Base-by-base conservation (phyloP, 2,113 vertebrate genomes). In the Marcusenius ussheri region DNA sequence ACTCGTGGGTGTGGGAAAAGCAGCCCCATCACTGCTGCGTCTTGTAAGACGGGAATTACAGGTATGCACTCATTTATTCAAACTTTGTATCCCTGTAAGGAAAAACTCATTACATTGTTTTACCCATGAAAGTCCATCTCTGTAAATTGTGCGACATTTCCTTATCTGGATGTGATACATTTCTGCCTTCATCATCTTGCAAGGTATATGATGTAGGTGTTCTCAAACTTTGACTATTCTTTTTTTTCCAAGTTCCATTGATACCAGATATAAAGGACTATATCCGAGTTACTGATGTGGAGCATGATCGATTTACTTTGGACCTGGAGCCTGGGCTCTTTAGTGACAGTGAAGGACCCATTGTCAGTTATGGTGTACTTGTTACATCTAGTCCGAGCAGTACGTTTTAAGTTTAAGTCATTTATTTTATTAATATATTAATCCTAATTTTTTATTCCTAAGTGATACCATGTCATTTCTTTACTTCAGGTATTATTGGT, bases 1-100 rank as follows among this genome's bases (percentile, higher is more conserved):
- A 88, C 53, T 62, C 87, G 3, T 9, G 87, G 87, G 19, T 66
- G 53, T 66, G 87, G 87, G 19, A 58, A 88, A 9, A 46, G 35
- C 31, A 46, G 87, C 39, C 10, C 31, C 7, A 19, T 88, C 8
- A 6, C 3, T 5, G 35, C 8, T 17, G 2, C 15, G n/a, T n/a
- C 56, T 2, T 88, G 87, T 66, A 66, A 46, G 87, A 88, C 87
- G 0, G 87, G 87, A 19, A 88, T 88, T 24, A 88, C 87, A 66
- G 87, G 87, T 88, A 66, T 45, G 53, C 42, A 35, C 27, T 87
- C 31, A 13, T 19, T 19, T 35, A 53, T 42, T 56, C n/a, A 11
- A 56, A n/a, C 49, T 15, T 19, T 42, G n/a, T 47, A 10, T 0
- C 45, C 5, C 1, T 19, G 35, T 42, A 42, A 84, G 45, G 39